Evolutionary conservation across 2,888 invertebrate genomes (phyloP), one percentile per base, ranked within the genome.

Genomic region (Alloplasta piceator): DNA sequence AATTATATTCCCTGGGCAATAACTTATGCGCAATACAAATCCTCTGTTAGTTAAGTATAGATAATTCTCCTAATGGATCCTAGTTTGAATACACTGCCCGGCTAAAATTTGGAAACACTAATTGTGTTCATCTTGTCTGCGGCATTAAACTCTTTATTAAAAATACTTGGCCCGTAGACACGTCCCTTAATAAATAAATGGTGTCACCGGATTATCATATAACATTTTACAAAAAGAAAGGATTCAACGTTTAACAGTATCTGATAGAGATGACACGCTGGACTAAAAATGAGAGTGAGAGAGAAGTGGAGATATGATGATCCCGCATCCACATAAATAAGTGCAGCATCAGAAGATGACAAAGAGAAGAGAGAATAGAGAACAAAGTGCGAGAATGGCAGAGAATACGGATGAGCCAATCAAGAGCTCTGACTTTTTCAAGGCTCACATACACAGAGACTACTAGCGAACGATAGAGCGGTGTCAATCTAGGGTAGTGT

Each of bases 241-340:
- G 75, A 75, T 75, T 80, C 55, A 48, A 80, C 64, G 55, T 56
- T 72, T 67, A 61, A 76, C 60, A 46, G 70, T 26, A 71, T 67
- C 71, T 39, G 66, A 64, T 39, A 66, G 66, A 52, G 64, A 71
- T 67, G 71, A 66, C 71, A 60, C 66, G 41, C 50, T 52, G 66
- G 48, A 12, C 68, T 36, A 14, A 14, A 41, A 41, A 38, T 9
- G 39, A 52, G 5, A 38, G 6, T n/a, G 55, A 9, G 16, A 14
- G 39, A 38, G 58, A 41, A 48, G 26, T 55, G 16, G 50, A 12
- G 50, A 36, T 10, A 48, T 39, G 50, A 48, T 5, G 16, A n/a
- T 60, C n/a, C 46, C 55, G 26, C 39, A 58, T 50, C 14, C 5
- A 10, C 36, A 58, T 70, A 7, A 36, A 58, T 58, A n/a, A 4